Evolutionary conservation across 35 echinoderm and acorn worm species (phyloP), one percentile per base, ranked within the genome.

Genomic region (Heliocidaris erythrogramma): DNA sequence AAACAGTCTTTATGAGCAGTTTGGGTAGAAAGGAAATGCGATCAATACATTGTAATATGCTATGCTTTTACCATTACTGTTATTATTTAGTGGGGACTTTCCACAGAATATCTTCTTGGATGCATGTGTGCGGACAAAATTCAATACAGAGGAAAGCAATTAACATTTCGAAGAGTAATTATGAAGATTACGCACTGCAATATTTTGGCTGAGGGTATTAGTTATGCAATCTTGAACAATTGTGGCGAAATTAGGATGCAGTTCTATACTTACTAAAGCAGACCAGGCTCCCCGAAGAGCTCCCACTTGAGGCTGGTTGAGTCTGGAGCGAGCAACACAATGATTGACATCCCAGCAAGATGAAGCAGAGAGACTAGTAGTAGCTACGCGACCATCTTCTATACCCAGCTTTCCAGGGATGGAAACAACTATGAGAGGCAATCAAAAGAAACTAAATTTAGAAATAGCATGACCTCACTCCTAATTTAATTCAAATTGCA

Each of bases 291-390:
- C 91, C 31, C 1, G 27, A 4, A 92, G 29, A 48, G n/a, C 21
- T 13, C 91, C 91, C 13, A 21, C 29, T 92, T 59, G 91, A 16
- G 47, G 91, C 50, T 59, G 47, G 32, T 92, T 92, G 30, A 92
- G 91, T 92, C 91, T 92, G 27, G 91, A 49, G 11, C 50, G 47
- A 59, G 16, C 91, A 11, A 59, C 91, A 29, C 91, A 92, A 48
- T 92, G 91, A 14, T 49, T 16, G 16, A 3, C 8, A 27, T 53
- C 2, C 48, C 49, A 59, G 50, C 91, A 92, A 30, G 48, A 52
- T 30, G 91, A 92, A 9, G 91, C 47, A 12, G 50, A 49, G 17
- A 92, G 91, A 92, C 48, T 29, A n/a, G 48, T 92, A 48, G n/a
- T 30, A 30, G 31, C n/a, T 30, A 92, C 11, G 49, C n/a, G 48